Evolutionary conservation across 2,797 vertebrate species (phyloP), one percentile per base, ranked within the genome.

Genomic region (Gorsachius magnificus): DNA sequence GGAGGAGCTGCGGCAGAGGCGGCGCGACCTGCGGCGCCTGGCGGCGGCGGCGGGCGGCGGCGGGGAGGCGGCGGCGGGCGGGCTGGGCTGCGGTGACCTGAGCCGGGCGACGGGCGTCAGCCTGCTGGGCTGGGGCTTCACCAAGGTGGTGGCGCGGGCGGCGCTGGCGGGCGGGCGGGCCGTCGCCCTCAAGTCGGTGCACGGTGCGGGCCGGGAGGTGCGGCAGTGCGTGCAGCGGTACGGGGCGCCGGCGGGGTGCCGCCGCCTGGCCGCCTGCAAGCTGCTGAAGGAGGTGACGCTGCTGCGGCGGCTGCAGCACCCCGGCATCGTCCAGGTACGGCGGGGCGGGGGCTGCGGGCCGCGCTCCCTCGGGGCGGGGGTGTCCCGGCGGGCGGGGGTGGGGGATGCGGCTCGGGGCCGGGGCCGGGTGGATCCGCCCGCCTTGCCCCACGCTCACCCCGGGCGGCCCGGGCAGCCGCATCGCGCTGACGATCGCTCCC

Each of bases 271-370:
- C 54, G 98, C 98, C 7, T 99, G 98, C 97, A 99, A 99, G 90
- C 92, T 99, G 96, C 98, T 98, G 93, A 99, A 99, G 89, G 99
- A 99, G 98, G 98, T 99, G 70, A 93, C 98, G 38, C 97, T 99
- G 74, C 94, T 99, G 93, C 98, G 97, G 96, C 98, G 97, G 91
- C 96, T 99, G 80, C 97, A 95, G 71, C 99, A 99, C 84, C 98
- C 99, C n/a, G 99, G 99, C 91, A 97, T 99, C 96, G 98, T 99
- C 20, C 96, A 98, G 98, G 99, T 99, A 97, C 93, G 91, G 96
- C 54, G 65, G 46, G 46, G 46, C 21, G 46, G 63, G 33, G 19
- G 38, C 26, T 21, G 83, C 20, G 64, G 33, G 45, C 9, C 29
- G 64, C 2, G 38, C 25, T 19, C 29, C 29, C 9, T 7, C 24